phyloP scores from a whole-genome alignment of 2,888 invertebrate species.

The Tenthredo scrophulariae region DNA sequence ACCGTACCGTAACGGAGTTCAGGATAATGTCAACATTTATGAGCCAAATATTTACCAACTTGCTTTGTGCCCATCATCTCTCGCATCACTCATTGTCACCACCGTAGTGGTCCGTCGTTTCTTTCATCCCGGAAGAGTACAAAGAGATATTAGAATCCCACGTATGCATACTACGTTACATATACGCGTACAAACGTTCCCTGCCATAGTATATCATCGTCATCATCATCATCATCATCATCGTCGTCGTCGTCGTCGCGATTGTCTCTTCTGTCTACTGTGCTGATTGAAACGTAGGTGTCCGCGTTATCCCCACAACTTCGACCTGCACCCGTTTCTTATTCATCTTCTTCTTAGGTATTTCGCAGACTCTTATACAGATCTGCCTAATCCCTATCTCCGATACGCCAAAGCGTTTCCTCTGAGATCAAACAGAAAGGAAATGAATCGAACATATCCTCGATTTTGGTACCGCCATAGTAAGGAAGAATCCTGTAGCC shows the following conservation, averaged over 20 bases:
- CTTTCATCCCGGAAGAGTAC: slow-evolving; percentile 38
- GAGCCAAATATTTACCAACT: slow-evolving; percentile 54
- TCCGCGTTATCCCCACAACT: not conserved
- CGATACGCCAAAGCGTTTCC: not conserved
- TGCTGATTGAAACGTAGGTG: slow-evolving; percentile 31
- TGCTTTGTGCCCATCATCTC: slow-evolving; percentile 48
- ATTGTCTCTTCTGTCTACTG: slow-evolving; percentile 18
- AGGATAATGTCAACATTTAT: slow-evolving; percentile 54
- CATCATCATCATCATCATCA: not conserved
- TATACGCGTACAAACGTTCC: not conserved
- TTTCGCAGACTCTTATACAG: no score
- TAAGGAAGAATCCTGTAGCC: not conserved
- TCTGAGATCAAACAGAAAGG: not conserved
- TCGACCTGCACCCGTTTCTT: not conserved
- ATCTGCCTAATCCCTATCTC: not conserved
- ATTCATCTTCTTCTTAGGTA: not conserved
- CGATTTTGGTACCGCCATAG: not conserved
- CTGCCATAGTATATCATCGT: not conserved
- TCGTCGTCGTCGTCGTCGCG: not conserved
- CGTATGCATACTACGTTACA: not conserved
- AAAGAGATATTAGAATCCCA: slow-evolving; percentile 45
- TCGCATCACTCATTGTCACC: slow-evolving; percentile 47
- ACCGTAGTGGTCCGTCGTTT: not conserved
- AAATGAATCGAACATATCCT: not conserved
- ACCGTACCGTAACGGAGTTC: slow-evolving; percentile 4